A percentile compares a stretch with the other conserved stretches of the same genome.
Conservation (phyloP, 2,888 invertebrate species). For the Microdon myrmicae region DNA sequence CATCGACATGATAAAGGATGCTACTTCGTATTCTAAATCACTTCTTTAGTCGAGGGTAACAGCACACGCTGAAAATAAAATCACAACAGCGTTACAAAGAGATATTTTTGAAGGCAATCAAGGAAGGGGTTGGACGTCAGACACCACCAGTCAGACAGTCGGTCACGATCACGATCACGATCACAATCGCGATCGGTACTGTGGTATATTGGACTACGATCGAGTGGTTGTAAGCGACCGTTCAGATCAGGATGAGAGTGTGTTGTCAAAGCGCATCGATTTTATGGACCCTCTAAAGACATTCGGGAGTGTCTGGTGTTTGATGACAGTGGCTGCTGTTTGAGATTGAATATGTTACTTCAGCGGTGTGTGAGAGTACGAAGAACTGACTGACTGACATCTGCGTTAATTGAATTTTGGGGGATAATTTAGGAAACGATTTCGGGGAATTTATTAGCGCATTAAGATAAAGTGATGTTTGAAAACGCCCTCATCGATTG, state of each 20-base stretch:
- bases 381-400: conserved; percentile 34
- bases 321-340: conserved; percentile 34
- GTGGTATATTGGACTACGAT: no score
- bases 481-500: conserved; percentile 25
- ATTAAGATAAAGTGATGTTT: conserved; percentile 48
- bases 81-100: conserved; percentile 35
- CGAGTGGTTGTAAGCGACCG: no score
- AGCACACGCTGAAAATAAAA: conserved; percentile 50
- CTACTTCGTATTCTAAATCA: not conserved
- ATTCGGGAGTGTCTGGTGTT: no score
- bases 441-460: conserved; percentile 50
- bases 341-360: conserved; percentile 22
- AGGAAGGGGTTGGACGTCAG: conserved; percentile 13
- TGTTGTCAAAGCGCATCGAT: no score
- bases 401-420: conserved; percentile 49
- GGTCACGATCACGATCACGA: no score
- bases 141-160: no score
- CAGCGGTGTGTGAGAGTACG: conserved; percentile 1
- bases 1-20: conserved; percentile 22
- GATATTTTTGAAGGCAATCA: conserved; percentile 12
- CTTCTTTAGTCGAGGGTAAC: conserved; percentile 31
- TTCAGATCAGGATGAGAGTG: no score
- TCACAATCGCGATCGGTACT: no score
- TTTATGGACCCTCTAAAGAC: no score
- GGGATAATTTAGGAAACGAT: conserved; percentile 46